Evolutionary conservation across 2,113 vertebrate genomes (phyloP).

Genomic region (Dendropsophus ebraccatus): DNA sequence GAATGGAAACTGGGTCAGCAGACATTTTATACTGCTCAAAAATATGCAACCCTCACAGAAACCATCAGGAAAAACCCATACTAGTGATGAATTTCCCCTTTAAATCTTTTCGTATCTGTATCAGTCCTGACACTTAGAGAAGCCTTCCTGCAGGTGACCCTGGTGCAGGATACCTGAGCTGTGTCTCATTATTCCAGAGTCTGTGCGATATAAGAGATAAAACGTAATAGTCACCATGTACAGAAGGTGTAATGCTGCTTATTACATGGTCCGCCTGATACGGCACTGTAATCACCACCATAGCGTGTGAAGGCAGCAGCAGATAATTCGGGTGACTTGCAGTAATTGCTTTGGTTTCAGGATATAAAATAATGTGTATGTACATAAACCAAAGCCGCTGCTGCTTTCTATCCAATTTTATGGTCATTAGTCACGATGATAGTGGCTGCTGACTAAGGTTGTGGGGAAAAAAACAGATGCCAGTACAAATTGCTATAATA

Average conservation of each 20-base stretch:
- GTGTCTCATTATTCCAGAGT: neutral
- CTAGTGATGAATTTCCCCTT: neutral
- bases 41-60: neutral
- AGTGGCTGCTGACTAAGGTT: constrained; percentile 32
- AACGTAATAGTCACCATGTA: neutral
- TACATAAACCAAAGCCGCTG: constrained; percentile 14
- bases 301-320: neutral
- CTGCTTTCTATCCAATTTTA: constrained; percentile 36
- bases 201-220: neutral
- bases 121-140: neutral
- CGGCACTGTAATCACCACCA: neutral
- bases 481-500: constrained; percentile 6
- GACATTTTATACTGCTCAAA: too few species aligned
- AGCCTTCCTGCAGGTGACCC: neutral
- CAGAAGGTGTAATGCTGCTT: neutral
- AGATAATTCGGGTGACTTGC: constrained; percentile 32
- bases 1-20: too few species aligned
- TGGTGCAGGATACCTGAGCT: neutral
- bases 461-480: neutral
- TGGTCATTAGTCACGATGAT: constrained; percentile 43
- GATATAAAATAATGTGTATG: constrained; percentile 21
- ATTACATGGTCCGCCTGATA: constrained; percentile 26
- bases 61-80: neutral
- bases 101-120: neutral
- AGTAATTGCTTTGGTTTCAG: constrained; percentile 33